Evolutionary conservation across 2,797 vertebrate genomes (phyloP), one percentile per base, ranked within the genome.

Genomic region (Gadopsis bispinosus): DNA sequence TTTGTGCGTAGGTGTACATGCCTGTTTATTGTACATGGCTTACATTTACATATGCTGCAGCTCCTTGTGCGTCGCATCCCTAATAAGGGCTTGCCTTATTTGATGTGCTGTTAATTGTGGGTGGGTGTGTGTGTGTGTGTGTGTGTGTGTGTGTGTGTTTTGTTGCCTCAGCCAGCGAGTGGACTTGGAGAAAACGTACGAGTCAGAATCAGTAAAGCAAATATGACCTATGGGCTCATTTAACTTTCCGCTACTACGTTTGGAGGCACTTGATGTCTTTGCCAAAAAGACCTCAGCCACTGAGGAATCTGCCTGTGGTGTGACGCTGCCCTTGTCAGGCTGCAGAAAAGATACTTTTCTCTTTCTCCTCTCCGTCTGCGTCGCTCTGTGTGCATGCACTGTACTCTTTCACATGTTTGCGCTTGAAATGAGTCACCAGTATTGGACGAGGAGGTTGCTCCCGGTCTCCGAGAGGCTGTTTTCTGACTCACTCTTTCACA

Each of bases 181-280:
- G 33, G n/a, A 41, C 35, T 79, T 14, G 26, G 67, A 50, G 47
- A 78, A 50, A 75, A 73, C 7, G 5, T 31, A 62, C 4, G 33
- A 76, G 62, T 83, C 67, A 48, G 60, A 75, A 72, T 82, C 79
- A 75, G 68, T 62, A 81, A 86, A 88, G 77, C 70, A 87, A 89
- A 85, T 75, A 37, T 87, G 83, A 91, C 91, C 91, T 92, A 90
- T 76, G 75, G 84, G 64, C 75, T 90, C 68, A 81, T 93, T 91
- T 86, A 84, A 88, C 87, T 88, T 81, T 70, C 79, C 78, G 77
- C 83, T 80, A 41, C 73, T 82, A 45, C 20, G 19, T 79, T 83
- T 81, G 43, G 78, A 80, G 80, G 87, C 83, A 71, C 78, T 79
- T 77, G 78, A 88, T 88, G 89, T 89, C 77, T 87, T 83, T 77